Base-by-base conservation (phyloP, 2,797 vertebrate species). In the Galaxias olidus region DNA sequence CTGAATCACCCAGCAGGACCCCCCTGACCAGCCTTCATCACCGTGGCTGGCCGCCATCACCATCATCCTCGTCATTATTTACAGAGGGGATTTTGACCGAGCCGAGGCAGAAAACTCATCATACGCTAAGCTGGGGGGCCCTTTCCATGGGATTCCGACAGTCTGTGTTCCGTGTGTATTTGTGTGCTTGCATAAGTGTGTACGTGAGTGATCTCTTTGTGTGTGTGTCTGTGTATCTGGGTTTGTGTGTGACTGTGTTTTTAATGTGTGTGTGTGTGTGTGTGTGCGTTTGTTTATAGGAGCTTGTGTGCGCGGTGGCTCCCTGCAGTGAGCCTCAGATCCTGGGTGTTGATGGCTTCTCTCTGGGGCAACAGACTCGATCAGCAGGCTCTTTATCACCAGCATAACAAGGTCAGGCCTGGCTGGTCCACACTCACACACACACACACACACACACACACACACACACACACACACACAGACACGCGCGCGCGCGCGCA, bases 21-120 rank as follows among this genome's bases (percentile, higher is more conserved):
- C 30, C 30, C 15, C 17, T 10, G 50, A 52, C 50, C 50, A 52
- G 8, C 50, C 18, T 19, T 19, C 18, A 52, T 19, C 50, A 18
- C 10, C 17, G 9, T 18, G 30, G 30, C n/a, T 20, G 15, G 10
- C 48, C 48, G 15, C 2, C 48, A 52, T 17, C 50, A 20, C 10
- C 50, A 52, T 52, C 50, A 51, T 17, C 49, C 17, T 52, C 50
- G 18, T 19, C 50, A 52, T 52, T 52, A 52, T 52, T 17, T 10
- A 52, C n/a, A 20, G 50, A 10, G 50, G 50, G 17, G 50, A 30
- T 30, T 30, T 30, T 6, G 6, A 30, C 30, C 17, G 10, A 10
- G 17, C 4, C 19, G 13, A n/a, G 17, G 50, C 14, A 17, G 17
- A 50, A 50, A 14, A 50, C 49, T 50, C 49, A 50, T 50, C 49